Percentiles rank a stretch among this genome's conserved stretches.
Conservation (phyloP, 2,797 vertebrate species). For the Psittacula echo region DNA sequence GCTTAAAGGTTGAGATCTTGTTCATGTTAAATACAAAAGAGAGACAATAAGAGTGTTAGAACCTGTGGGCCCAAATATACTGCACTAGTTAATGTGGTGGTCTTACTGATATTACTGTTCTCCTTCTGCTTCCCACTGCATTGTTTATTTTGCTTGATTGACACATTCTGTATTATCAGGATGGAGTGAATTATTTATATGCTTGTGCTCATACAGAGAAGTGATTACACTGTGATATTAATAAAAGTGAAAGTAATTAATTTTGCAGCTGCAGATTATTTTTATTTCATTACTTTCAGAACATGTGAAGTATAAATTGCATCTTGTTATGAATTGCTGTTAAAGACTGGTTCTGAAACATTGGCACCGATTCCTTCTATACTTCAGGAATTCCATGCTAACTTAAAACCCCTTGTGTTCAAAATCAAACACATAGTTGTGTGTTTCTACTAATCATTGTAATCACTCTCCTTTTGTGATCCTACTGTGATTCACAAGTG, state of each 20-base stretch:
- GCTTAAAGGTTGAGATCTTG: background rate
- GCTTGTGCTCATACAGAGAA: background rate
- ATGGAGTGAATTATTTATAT: conserved; percentile 2
- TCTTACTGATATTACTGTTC: background rate
- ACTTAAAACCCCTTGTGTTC: background rate
- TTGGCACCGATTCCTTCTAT: background rate
- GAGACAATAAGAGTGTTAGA: background rate
- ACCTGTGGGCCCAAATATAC: background rate
- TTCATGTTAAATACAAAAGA: background rate
- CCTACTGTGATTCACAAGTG: background rate
- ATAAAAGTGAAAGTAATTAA: conserved; percentile 4
- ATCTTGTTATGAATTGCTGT: background rate
- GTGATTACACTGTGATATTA: background rate
- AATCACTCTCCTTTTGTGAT: background rate
- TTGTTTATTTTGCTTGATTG: conserved; percentile 12
- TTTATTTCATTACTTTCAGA: conserved; percentile 21
- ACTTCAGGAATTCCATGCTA: background rate
- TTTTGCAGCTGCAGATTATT: conserved; percentile 9
- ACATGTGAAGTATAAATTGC: background rate
- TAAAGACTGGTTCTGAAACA: background rate
- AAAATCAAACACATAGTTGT: background rate
- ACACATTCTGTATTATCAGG: background rate
- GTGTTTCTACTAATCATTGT: background rate
- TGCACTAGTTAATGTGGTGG: background rate
- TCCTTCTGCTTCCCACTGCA: background rate